phyloP scores from a whole-genome alignment of 2,797 vertebrate genomes.

The Ataeniobius toweri region DNA sequence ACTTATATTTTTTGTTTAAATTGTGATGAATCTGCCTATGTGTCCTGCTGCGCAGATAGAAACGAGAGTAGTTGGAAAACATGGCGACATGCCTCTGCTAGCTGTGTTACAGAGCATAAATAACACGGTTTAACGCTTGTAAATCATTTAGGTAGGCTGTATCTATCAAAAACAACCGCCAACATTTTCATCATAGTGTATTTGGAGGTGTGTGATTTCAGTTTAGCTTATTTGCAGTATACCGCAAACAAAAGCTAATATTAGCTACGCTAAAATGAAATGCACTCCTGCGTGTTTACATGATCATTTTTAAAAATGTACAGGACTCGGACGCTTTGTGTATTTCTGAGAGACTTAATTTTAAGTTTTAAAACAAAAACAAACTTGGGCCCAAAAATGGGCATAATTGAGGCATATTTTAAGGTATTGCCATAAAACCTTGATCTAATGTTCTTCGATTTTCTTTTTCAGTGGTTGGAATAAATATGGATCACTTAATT shows the following conservation, averaged over 20 bases:
- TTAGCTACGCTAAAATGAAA: conserved; percentile 1
- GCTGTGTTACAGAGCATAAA: background rate
- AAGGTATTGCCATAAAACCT: too few species aligned
- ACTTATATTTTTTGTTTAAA: rapidly evolving
- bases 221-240: rapidly evolving
- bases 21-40: rapidly evolving
- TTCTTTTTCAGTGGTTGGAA: background rate
- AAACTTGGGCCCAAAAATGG: too few species aligned
- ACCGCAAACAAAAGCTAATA: background rate
- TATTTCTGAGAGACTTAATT: background rate
- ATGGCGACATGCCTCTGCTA: conserved; percentile 40
- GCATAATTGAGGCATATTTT: too few species aligned
- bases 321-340: background rate
- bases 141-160: background rate
- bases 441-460: too few species aligned
- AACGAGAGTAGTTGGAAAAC: conserved; percentile 19
- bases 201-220: background rate
- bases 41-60: rapidly evolving
- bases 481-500: background rate
- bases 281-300: background rate
- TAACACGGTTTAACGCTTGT: rapidly evolving
- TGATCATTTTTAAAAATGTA: background rate
- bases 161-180: background rate
- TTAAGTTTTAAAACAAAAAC: background rate
- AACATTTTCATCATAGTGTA: background rate